Evolutionary conservation across 2,888 invertebrate genomes (phyloP).

Genomic region (Desoria tigrina): DNA sequence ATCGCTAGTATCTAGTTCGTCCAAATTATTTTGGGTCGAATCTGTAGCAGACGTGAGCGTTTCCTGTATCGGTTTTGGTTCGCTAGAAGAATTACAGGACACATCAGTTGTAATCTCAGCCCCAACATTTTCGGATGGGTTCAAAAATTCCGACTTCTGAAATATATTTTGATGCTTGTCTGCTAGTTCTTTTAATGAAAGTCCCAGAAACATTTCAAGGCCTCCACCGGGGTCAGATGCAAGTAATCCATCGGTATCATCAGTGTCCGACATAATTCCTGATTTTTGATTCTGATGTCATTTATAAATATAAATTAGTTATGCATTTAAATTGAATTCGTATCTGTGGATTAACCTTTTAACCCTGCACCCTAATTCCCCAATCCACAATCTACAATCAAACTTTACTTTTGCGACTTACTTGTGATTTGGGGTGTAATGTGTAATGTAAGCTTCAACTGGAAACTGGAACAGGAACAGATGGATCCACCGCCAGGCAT

Average conservation of each 20-base stretch:
- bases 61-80: background rate
- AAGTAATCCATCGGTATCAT: constrained; percentile 49
- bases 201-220: constrained; percentile 32
- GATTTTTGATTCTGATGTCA: too few relatives aligned
- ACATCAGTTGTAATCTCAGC: background rate
- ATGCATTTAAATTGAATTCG: too few relatives aligned
- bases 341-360: too few relatives aligned
- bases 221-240: constrained; percentile 37
- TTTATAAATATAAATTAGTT: too few relatives aligned
- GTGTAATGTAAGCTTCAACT: too few relatives aligned
- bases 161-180: constrained; percentile 6
- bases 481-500: too few relatives aligned
- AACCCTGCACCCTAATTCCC: too few relatives aligned
- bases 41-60: background rate
- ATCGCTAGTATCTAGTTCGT: constrained; percentile 27
- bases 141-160: background rate
- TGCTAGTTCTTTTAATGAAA: constrained; percentile 30
- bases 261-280: constrained; percentile 42
- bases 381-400: too few relatives aligned
- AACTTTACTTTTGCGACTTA: too few relatives aligned
- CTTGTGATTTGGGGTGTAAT: too few relatives aligned
- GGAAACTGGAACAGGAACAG: too few relatives aligned
- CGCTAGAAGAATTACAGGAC: background rate
- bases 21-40: background rate
- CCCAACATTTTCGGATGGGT: background rate